Evolutionary conservation across 2,113 vertebrate species (phyloP).

Genomic region (Pagrus major): DNA sequence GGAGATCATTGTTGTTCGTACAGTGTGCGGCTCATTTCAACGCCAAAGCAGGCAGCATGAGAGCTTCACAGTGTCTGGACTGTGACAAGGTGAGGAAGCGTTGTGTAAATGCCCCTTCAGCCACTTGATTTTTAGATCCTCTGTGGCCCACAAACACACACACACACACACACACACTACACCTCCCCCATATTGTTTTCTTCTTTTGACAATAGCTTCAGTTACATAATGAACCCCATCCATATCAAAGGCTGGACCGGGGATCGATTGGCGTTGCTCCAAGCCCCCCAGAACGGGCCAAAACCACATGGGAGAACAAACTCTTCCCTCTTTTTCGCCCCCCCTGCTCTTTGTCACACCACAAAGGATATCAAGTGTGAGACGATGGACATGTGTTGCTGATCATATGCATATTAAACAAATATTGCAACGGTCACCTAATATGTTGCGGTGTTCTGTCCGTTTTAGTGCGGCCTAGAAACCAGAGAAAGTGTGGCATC

Average conservation of each 20-base stretch:
- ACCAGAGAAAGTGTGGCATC: conserved; percentile 58
- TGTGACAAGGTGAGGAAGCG: conserved; percentile 40
- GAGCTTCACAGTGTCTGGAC: conserved; percentile 40
- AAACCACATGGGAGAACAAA: conserved; percentile 82
- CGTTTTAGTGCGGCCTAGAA: conserved; percentile 41
- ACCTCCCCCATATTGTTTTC: conserved; percentile 74
- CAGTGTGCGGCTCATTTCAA: conserved; percentile 13
- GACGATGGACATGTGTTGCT: conserved; percentile 80
- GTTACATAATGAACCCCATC: conserved; percentile 83
- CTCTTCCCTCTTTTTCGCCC: conserved; percentile 58
- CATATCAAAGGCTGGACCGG: conserved; percentile 79
- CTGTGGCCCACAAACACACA: neutral
- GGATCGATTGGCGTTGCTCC: conserved; percentile 75
- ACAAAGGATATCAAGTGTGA: conserved; percentile 78
- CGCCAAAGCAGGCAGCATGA: conserved; percentile 15
- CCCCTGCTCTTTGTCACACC: conserved; percentile 77
- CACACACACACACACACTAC: conserved; percentile 30
- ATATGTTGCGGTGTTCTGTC: conserved; percentile 74
- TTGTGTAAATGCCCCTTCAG: conserved; percentile 28
- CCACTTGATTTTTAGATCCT: conserved; percentile 46
- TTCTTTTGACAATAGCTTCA: conserved; percentile 80
- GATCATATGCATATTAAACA: conserved; percentile 79
- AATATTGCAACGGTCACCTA: conserved; percentile 73
- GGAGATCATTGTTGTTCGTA: conserved; percentile 26
- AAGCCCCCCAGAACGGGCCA: conserved; percentile 74